Evolutionary conservation across 2,113 vertebrate genomes (phyloP), one percentile per base, ranked within the genome.

Genomic region (Bombycilla garrulus): DNA sequence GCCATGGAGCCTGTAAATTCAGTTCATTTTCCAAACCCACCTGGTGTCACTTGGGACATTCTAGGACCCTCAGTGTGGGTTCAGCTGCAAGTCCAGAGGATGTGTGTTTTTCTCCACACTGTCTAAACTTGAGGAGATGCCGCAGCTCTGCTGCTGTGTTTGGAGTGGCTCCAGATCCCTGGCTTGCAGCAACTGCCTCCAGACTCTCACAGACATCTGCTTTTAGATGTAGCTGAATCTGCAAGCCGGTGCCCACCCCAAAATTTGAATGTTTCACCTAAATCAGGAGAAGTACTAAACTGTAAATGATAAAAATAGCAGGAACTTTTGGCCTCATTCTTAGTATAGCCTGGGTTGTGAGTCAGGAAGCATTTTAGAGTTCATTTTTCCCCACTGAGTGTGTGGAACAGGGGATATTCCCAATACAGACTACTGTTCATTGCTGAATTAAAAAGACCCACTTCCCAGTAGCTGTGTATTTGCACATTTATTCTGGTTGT

Each of bases 91-190:
- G 10, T 15, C 24, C 65, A 57, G 61, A 48, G 36, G 31, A 53
- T 0, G 0, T 1, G 2, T 51, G 11, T 10, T 56, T 86, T 61
- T 40, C 25, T 33, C 17, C 3, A 36, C 18, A 4, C 19, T 22
- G n/a, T 42, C 47, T 48, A 17, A 16, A 10, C 25, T 15, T 33
- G 54, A 25, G 50, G 86, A 92, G 28, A 14, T 66, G 58, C 42
- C 36, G 23, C 58, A 78, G 50, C 73, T 40, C 76, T 65, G 48
- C 80, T 88, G 16, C 60, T 8, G 9, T 67, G 35, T 50, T 76
- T 83, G 50, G 70, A 72, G 31, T 9, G 33, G 23, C 48, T 73
- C 76, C 88, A 86, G 47, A 36, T 81, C 51, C 44, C 22, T 62
- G 29, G 6, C 66, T 87, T 91, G 76, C 58, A 85, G 45, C 45